A percentile compares a stretch with the other conserved stretches of the same genome.
phyloP scores from a whole-genome alignment of 2,797 vertebrate species.

The Coregonus suidteri region DNA sequence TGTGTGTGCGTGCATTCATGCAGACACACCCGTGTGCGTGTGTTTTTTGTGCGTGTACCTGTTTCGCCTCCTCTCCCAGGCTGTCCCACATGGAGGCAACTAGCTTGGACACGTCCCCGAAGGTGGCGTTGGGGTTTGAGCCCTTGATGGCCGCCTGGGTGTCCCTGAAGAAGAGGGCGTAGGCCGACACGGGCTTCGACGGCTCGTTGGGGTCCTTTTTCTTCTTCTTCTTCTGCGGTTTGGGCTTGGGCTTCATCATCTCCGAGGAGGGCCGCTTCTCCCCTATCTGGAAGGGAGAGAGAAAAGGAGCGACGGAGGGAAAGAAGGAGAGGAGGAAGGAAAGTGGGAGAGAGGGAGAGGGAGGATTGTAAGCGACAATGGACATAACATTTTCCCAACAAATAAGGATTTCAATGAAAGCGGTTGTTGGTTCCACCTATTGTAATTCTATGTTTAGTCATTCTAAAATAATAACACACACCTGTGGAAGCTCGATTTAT shows the following conservation, averaged over 20 bases:
- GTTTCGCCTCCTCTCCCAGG: constrained; percentile 95
- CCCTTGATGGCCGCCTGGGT: constrained; percentile 98
- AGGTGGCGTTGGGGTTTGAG: constrained; percentile 95
- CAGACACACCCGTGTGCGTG: too few species aligned
- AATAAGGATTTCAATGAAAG: neutral
- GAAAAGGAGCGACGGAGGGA: neutral
- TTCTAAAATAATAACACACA: too few species aligned
- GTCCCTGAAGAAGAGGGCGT: constrained; percentile 97
- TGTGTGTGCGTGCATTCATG: too few species aligned
- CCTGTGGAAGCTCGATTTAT: neutral
- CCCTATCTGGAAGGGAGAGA: constrained; percentile 75
- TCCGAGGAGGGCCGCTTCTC: constrained; percentile 93
- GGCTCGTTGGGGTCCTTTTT: constrained; percentile 99
- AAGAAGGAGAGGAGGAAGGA: too few species aligned
- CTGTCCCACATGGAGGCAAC: constrained; percentile 99
- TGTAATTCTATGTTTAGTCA: neutral
- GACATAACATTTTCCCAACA: neutral
- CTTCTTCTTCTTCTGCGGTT: constrained; percentile 99
- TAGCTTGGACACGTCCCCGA: constrained; percentile 96
- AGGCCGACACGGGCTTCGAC: constrained; percentile 95
- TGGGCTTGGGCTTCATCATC: constrained; percentile 93
- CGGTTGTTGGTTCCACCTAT: neutral
- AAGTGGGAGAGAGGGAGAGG: neutral
- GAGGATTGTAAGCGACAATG: neutral
- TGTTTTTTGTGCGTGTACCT: constrained; percentile 70